Base-by-base conservation (phyloP, 1,140 invertebrate species). In the Coptotermes formosanus region DNA sequence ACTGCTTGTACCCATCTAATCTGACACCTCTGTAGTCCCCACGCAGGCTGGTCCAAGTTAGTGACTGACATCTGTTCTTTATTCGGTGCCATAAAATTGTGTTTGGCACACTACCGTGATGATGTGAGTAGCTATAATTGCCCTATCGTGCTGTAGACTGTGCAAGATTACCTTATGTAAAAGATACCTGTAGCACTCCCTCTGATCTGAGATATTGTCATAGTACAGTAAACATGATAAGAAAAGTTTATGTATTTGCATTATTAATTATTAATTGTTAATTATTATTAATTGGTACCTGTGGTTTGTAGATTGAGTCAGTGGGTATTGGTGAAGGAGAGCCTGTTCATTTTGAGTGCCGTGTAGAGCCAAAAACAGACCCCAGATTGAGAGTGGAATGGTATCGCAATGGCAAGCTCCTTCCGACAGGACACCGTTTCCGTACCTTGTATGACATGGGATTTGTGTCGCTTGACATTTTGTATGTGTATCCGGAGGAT, bases 301-400 rank as follows among this genome's bases (percentile, higher is more conserved):
- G 3, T 55, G 52, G 52, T 21, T 87, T 88, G 48, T 59, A 97
- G 89, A 97, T 97, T 45, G 92, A 95, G 89, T 96, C 96, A 19
- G 92, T 94, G 25, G 96, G 95, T 6, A 93, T 97, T 8, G 95
- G 96, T 89, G 97, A 99, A 92, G 96, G 96, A 19, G 97, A 99
- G 91, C 94, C 96, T 0, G 95, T 98, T 0, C 95, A 97, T 85
- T 99, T 99, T 89, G 98, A 99, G 91, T 99, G 97, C 89, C 94
- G 96, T 86, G 96, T 99, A 9, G 96, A 98, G 90, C 99, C 98
- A 1, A 97, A 98, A 91, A 96, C 97, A 88, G 98, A 99, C 93
- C 95, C 98, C 2, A 97, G 95, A 87, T 92, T 99, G 87, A 93
- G 94, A 38, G 95, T 99, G 52, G 97, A 98, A 91, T 99, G 98